Evolutionary conservation across 2,888 invertebrate species (phyloP), one percentile per base, ranked within the genome.

Genomic region (Watsonalla binaria): DNA sequence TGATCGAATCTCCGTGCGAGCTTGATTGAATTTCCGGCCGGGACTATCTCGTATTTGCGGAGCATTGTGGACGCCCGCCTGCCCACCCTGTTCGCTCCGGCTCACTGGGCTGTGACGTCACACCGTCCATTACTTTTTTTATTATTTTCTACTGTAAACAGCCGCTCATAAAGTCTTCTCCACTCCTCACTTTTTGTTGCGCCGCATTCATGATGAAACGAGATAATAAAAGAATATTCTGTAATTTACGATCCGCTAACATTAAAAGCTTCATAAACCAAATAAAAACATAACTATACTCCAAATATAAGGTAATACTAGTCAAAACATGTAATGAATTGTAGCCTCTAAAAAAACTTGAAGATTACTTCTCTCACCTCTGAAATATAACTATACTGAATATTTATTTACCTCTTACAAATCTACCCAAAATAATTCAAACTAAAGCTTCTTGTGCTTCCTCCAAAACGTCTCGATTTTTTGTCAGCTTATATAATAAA

Each of bases 11-110:
- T 84, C 84, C 78, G 82, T 80, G 79, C 80, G 80, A 80, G 84
- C 82, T 78, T 88, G 87, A 89, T 89, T 87, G 87, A 87, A 88
- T 88, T 89, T 86, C 86, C 87, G 84, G 78, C 66, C 80, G 78
- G 75, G 75, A 82, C 82, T 83, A 84, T 84, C 82, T 78, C 80
- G 83, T 87, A 83, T 88, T 87, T 86, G 86, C 80, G 71, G 72
- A 84, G 81, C 77, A 78, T 72, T 82, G 83, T 75, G 76, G 80
- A 74, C 70, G 74, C 69, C 70, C 65, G 70, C 73, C 66, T 67
- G 63, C 65, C 67, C 61, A 64, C 69, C 67, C 69, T 71, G 72
- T 66, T 73, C 77, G 76, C 78, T 78, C 60, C 83, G 74, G 86
- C 84, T 84, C 89, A 86, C 76, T 88, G 88, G 87, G 70, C 73